Evolutionary conservation across 2,888 invertebrate species (phyloP), one percentile per base, ranked within the genome.

Genomic region (Caenorhabditis uteleia): DNA sequence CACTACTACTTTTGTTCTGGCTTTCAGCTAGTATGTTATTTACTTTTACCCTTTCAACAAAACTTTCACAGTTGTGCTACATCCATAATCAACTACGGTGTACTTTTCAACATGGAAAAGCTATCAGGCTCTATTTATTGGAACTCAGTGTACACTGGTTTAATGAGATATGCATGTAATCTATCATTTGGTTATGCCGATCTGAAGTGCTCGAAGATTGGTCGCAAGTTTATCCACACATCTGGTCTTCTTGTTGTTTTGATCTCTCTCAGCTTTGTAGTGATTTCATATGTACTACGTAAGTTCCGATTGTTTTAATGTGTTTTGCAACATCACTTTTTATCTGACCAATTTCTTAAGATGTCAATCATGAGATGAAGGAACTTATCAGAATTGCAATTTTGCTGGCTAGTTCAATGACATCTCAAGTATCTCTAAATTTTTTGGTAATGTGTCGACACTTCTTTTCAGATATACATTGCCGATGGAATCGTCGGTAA

Each of bases 51-150:
- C 8, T 20, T 20, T 7, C 27, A 3, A 23, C 2, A 42, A 34
- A 51, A 29, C 10, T 44, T 27, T 55, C 65, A 4, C 54, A 77
- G 77, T 39, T 65, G 73, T 38, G 54, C 73, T 2, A 77, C 75
- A 1, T 74, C 75, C 8, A 65, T 80, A 10, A 68, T 80, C 21
- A 73, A 73, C 47, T 80, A 80, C 46, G 75, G 79, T 12, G 68
- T 80, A n/a, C 48, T 80, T 7, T 80, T 80, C 68, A 80, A 80
- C 54, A 77, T 80, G 78, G 80, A 80, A 40, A 73, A 77, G 33
- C 55, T 79, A 16, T 66, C 68, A 10, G 78, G 78, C 1, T 74
- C 75, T 2, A 75, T 80, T 25, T 80, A 78, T 47, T 68, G 68
- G 71, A 71, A 71, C 26, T 53, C 65, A 1, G 71, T 71, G 3